Base-by-base conservation (phyloP, 23 tunicate genomes). In the Trididemnum clinides region DNA sequence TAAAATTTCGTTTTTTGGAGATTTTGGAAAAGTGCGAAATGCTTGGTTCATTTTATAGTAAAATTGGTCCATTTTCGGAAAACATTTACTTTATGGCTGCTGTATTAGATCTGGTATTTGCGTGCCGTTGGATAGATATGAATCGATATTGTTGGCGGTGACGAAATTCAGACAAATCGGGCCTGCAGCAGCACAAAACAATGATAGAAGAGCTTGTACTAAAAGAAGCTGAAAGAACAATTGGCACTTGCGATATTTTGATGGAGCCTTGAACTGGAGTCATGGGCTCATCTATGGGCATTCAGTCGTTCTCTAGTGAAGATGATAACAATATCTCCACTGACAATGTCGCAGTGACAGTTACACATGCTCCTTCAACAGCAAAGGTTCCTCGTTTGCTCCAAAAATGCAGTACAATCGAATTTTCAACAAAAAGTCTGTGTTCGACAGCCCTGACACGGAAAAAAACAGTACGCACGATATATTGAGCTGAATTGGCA, bases 81-180 rank as follows among this genome's bases (percentile, higher is more conserved):
- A 66, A 66, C 37, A 37, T 66, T 28, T 66, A 66, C 75, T 66
- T 66, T 6, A 66, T 66, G 75, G 75, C 75, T 29, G 36, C 75
- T 5, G 75, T 32, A 66, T 29, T 66, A 31, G 75, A 66, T 66
- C 75, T 37, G 27, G 75, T 66, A 32, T 66, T 66, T 66, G 75
- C 75, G 30, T 66, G 37, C 75, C 75, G 31, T 32, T 28, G 75
- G 75, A 31, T 66, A 29, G 75, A 66, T 66, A 66, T 66, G 12
- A 25, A 66, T 66, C 5, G 75, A 66, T 32, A 37, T 66, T 5
- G 75, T 29, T 66, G 36, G 36, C 7, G 37, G 31, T 66, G 37
- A 66, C 75, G 75, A 66, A 66, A n/a, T 4, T 66, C 75, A 66
- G 37, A 66, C 75, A 29, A 66, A 20, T 23, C 75, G n/a, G 22